Percentiles rank a stretch among this genome's conserved stretches.
phyloP scores from a whole-genome alignment of 2,113 vertebrate genomes.

The Hyperoodon ampullatus region DNA sequence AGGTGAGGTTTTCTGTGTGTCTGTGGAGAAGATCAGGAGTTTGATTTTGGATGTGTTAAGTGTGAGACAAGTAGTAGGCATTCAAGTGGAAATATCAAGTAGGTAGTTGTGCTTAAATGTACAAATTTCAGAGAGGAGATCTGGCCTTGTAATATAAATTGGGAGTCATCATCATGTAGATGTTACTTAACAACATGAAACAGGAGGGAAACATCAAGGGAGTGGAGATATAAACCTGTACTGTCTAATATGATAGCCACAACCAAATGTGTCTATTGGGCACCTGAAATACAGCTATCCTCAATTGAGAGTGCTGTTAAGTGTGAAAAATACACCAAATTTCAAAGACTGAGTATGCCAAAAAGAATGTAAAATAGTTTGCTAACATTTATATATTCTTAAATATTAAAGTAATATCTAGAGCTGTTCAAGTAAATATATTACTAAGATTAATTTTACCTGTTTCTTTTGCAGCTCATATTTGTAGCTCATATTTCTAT shows the following conservation, averaged over 20 bases:
- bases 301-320: background rate
- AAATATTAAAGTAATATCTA: background rate
- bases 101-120: background rate
- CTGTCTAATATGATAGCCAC: background rate
- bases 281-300: background rate
- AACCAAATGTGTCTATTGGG: background rate
- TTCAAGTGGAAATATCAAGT: background rate
- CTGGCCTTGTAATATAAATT: background rate
- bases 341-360: background rate
- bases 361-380: background rate
- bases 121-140: background rate
- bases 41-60: background rate
- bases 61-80: background rate
- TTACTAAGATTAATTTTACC: background rate
- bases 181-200: background rate
- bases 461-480: background rate
- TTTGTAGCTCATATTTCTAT: background rate
- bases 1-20: background rate
- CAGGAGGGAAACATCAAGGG: background rate
- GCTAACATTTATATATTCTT: background rate
- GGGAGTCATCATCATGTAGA: background rate
- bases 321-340: background rate
- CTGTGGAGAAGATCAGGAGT: background rate
- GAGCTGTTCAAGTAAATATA: background rate
- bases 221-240: background rate